A percentile compares a stretch with the other conserved stretches of the same genome.
Evolutionary conservation across 1,140 invertebrate genomes (phyloP).

Genomic region (Hestina assimilis): DNA sequence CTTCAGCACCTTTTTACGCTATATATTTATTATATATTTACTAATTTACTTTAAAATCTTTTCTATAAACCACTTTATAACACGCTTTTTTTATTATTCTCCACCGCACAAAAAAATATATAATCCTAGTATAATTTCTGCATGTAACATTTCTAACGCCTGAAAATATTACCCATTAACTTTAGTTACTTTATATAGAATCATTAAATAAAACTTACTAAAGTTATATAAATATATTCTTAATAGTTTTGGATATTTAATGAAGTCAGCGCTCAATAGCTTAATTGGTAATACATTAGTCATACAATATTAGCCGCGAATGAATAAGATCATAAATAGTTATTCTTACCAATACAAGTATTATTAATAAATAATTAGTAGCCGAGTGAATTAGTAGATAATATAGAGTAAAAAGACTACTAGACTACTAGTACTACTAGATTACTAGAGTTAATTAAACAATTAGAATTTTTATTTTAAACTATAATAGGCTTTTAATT

Average conservation of each 20-base stretch:
- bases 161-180: not conserved
- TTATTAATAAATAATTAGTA: too few relatives aligned
- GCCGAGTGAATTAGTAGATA: too few relatives aligned
- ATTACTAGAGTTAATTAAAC: too few relatives aligned
- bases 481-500: too few relatives aligned
- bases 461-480: too few relatives aligned
- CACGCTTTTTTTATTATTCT: slow-evolving; percentile 10
- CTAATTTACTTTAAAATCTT: not conserved
- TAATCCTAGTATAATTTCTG: slow-evolving; percentile 10
- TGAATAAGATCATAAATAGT: not conserved
- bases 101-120: slow-evolving; percentile 4
- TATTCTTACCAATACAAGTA: too few relatives aligned
- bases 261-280: too few relatives aligned
- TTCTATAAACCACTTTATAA: slow-evolving; percentile 8
- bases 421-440: too few relatives aligned
- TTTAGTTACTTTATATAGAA: not conserved
- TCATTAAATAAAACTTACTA: not conserved
- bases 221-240: not conserved
- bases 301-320: not conserved
- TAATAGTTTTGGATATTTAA: not conserved
- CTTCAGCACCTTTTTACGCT: slow-evolving; percentile 5
- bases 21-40: slow-evolving; percentile 4
- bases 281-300: too few relatives aligned
- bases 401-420: too few relatives aligned
- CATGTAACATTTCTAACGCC: slow-evolving; percentile 9